Evolutionary conservation across 2,113 vertebrate species (phyloP).

Genomic region (Phaethon lepturus): DNA sequence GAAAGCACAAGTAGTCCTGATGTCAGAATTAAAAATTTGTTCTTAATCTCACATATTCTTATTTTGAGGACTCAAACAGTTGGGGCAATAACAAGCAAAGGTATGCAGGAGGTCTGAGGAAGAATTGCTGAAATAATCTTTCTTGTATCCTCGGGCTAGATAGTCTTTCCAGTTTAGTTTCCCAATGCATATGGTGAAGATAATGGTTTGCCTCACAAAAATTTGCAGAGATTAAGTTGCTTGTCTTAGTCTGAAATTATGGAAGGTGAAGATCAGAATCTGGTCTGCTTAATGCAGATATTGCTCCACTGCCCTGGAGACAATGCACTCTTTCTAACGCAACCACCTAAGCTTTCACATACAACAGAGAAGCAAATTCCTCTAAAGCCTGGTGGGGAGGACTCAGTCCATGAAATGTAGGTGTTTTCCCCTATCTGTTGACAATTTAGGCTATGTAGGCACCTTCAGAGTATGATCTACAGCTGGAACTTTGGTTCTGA

Average conservation of each 20-base stretch:
- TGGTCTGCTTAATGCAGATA: neutral
- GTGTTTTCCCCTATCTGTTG: neutral
- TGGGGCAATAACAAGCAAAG: neutral
- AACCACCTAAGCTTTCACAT: neutral
- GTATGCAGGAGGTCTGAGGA: accelerated
- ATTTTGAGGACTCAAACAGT: neutral
- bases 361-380: neutral
- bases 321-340: accelerated
- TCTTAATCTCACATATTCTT: neutral
- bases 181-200: neutral
- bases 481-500: neutral
- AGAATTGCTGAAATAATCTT: neutral
- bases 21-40: neutral
- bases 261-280: neutral
- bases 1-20: neutral
- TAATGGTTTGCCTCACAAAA: neutral
- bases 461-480: neutral
- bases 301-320: neutral
- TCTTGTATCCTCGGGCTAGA: neutral
- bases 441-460: neutral
- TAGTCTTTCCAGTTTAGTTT: neutral
- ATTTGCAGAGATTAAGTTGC: neutral
- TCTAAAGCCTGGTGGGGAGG: neutral
- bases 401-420: neutral
- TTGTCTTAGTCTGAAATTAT: neutral